phyloP scores from a whole-genome alignment of 2,113 vertebrate genomes.

The Peucedramus taeniatus region DNA sequence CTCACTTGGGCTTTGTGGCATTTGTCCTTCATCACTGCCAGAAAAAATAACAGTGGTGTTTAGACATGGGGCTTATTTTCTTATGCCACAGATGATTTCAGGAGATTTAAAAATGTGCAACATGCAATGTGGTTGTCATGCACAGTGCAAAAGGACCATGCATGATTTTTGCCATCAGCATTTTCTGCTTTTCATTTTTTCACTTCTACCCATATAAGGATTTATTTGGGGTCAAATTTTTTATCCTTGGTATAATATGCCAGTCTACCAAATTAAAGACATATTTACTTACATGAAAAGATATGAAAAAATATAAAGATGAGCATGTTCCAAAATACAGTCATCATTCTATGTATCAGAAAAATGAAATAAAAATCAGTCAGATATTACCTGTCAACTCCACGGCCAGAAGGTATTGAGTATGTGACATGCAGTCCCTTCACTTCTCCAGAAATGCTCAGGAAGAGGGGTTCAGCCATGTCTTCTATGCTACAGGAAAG shows the following conservation, averaged over 20 bases:
- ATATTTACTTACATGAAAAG: not conserved
- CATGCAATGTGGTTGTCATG: not conserved
- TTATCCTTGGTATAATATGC: not conserved
- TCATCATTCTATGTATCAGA: not conserved
- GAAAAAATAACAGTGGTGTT: not conserved
- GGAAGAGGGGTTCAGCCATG: constrained; percentile 78
- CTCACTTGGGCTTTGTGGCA: not conserved
- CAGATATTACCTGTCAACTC: not conserved
- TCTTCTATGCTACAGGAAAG: constrained; percentile 82
- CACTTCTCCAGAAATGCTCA: constrained; percentile 77
- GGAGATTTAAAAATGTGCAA: not conserved
- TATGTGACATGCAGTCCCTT: constrained; percentile 79
- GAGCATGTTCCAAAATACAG: not conserved
- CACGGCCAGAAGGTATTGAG: constrained; percentile 41
- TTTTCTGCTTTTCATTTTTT: not conserved
- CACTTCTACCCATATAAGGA: not conserved
- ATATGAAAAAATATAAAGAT: not conserved
- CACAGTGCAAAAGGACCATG: not conserved
- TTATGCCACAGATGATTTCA: not conserved
- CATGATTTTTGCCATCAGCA: not conserved
- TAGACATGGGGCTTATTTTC: not conserved
- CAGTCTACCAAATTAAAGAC: not conserved
- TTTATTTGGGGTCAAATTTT: not conserved
- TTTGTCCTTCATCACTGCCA: constrained; percentile 37
- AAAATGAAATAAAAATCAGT: not conserved